phyloP scores from a whole-genome alignment of 2,888 invertebrate genomes.

The Scaptomyza reducta region DNA sequence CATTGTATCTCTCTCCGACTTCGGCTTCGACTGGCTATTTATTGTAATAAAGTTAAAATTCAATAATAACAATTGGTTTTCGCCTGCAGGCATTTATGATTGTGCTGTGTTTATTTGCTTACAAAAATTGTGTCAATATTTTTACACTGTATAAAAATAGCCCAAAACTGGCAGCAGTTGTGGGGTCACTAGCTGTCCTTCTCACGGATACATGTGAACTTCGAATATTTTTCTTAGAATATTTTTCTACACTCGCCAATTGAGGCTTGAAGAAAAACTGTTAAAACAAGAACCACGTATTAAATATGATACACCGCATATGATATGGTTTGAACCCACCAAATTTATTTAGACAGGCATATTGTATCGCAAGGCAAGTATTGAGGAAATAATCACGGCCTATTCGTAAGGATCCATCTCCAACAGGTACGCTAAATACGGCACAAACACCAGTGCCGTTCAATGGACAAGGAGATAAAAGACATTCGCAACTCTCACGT shows the following conservation, averaged over 20 bases:
- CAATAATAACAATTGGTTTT: constrained; percentile 18
- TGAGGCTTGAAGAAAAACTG: constrained; percentile 36
- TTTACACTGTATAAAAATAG: constrained; percentile 35
- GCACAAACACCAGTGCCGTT: constrained; percentile 37
- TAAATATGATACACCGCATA: neutral
- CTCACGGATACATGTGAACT: neutral
- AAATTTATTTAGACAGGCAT: constrained; percentile 24
- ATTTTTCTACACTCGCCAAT: constrained; percentile 6
- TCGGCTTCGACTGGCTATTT: constrained; percentile 6
- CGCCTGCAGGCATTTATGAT: constrained; percentile 11
- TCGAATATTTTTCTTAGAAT: neutral
- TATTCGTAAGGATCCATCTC: neutral
- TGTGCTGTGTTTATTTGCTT: constrained; percentile 35
- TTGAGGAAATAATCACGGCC: constrained; percentile 16
- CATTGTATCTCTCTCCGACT: constrained; percentile 39
- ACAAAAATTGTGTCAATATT: constrained; percentile 46
- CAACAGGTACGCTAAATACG: constrained; percentile 15
- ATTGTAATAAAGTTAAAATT: constrained; percentile 39
- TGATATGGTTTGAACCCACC: neutral
- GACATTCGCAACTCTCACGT: constrained; percentile 14
- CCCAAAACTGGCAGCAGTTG: constrained; percentile 18
- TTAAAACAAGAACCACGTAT: neutral
- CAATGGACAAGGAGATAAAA: constrained; percentile 24
- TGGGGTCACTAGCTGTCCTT: neutral
- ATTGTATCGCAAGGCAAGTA: constrained; percentile 25